Evolutionary conservation across 2,797 vertebrate genomes (phyloP), one percentile per base, ranked within the genome.

Genomic region (Distichodus sexfasciatus): DNA sequence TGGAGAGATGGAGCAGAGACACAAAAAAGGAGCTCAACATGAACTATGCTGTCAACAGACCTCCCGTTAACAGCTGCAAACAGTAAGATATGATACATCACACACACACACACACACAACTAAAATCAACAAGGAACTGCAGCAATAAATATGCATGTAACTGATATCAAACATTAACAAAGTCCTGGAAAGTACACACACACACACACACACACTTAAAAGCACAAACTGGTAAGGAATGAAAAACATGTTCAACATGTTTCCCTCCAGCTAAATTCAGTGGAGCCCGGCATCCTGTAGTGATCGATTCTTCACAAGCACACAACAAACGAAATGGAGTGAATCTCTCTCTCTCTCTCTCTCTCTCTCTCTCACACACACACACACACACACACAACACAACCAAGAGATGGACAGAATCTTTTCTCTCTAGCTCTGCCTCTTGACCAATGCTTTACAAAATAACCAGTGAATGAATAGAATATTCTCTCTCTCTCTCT

Each of bases 91-190:
- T n/a, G n/a, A n/a, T n/a, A n/a, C n/a, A n/a, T n/a, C 19, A 10
- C n/a, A 44, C 23, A 19, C 6, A 19, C 15, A 46, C 23, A 46
- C 59, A 36, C 4, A 46, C 19, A 17, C 29, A 31, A 28, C 48
- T 50, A 31, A 53, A 53, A 53, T 53, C 48, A 53, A 31, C 26
- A 53, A 53, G 48, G 26, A 53, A 17, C 26, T 4, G 8, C 9
- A 33, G 50, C 50, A 53, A n/a, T 53, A 53, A 54, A 53, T 53
- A n/a, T 33, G 15, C 17, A 33, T 31, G 23, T 54, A 54, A 11
- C 26, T 54, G 26, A 54, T 54, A 54, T 31, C n/a, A 19, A 33
- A 31, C n/a, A n/a, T 29, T 31, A 29, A 15, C 23, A 28, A 50
- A 24, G 24, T n/a, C 21, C 14, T 8, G n/a, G 26, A 50, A 50